These are phyloP conservation scores for Vanacampus margaritifer DNA, from an alignment of 2,113 vertebrate species.

Conservation along the genomic window DNA sequence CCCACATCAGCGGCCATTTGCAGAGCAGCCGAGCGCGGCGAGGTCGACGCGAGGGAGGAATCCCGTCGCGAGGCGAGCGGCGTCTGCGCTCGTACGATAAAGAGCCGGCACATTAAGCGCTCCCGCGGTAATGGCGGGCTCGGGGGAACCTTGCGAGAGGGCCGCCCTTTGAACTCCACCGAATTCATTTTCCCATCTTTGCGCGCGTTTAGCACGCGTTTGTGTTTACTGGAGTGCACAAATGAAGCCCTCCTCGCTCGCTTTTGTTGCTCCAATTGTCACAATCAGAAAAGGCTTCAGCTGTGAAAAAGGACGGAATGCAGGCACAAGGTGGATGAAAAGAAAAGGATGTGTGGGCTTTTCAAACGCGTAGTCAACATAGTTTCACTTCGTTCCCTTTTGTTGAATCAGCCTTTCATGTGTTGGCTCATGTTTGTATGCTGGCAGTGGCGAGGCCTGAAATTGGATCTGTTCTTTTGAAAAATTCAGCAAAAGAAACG, in stretches of 20 bases:
- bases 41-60: not conserved
- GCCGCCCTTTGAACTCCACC: conserved; percentile 4
- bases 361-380: not conserved
- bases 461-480: not conserved
- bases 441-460: not conserved
- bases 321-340: not conserved
- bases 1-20: conserved; percentile 41
- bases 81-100: not conserved
- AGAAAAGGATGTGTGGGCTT: not conserved
- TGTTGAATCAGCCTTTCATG: not conserved
- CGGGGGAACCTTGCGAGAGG: not conserved
- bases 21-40: conserved; percentile 4
- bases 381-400: not conserved
- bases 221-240: not conserved
- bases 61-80: not conserved
- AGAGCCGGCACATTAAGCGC: conserved; percentile 1
- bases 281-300: not conserved
- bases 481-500: not conserved
- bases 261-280: not conserved
- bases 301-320: not conserved
- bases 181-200: not conserved
- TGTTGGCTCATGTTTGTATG: not conserved
- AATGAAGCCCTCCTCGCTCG: not conserved
- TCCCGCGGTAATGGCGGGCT: not conserved
- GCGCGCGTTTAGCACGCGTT: not conserved